Evolutionary conservation across 2,888 invertebrate genomes (phyloP).

Genomic region (Caenorhabditis panamensis): DNA sequence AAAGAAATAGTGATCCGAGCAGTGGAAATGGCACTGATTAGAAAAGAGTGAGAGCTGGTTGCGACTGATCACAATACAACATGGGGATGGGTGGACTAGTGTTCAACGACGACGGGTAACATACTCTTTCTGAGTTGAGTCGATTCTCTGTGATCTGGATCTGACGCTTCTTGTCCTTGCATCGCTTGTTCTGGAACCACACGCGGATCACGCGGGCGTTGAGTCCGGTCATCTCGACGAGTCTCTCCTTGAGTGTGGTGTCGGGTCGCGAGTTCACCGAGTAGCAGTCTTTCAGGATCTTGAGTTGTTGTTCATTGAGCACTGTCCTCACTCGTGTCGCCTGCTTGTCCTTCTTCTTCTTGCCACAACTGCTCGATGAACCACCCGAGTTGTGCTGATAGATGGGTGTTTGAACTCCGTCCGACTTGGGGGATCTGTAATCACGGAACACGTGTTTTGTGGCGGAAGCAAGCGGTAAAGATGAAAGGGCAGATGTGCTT

Average conservation of each 20-base stretch:
- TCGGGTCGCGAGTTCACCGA: slow-evolving; percentile 98
- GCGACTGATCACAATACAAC: slow-evolving; percentile 55
- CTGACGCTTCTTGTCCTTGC: slow-evolving; percentile 97
- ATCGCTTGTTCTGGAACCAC: slow-evolving; percentile 96
- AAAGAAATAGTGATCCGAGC: background rate
- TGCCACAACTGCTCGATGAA: slow-evolving; percentile 78
- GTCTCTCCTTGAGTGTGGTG: slow-evolving; percentile 98
- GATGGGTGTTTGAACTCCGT: slow-evolving; percentile 59
- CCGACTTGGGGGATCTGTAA: slow-evolving; percentile 69
- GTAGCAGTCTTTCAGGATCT: slow-evolving; percentile 97
- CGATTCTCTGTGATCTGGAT: slow-evolving; percentile 97
- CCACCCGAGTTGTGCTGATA: slow-evolving; percentile 53
- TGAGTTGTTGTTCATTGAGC: slow-evolving; percentile 97
- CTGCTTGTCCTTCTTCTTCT: slow-evolving; percentile 84
- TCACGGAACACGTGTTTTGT: slow-evolving; percentile 25
- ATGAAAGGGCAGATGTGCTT: slow-evolving; percentile 19
- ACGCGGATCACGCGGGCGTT: slow-evolving; percentile 98
- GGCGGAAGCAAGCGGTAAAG: too few relatives aligned
- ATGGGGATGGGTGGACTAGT: slow-evolving; percentile 28
- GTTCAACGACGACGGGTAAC: slow-evolving; percentile 61
- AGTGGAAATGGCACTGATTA: background rate
- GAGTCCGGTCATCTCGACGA: slow-evolving; percentile 97
- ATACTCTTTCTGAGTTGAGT: slow-evolving; percentile 94
- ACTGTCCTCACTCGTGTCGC: slow-evolving; percentile 99
- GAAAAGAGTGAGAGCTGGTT: slow-evolving; percentile 6